Percentiles rank a stretch among this genome's conserved stretches.
Evolutionary conservation across 2,113 vertebrate species (phyloP).

Genomic region (Galeopterus variegatus): DNA sequence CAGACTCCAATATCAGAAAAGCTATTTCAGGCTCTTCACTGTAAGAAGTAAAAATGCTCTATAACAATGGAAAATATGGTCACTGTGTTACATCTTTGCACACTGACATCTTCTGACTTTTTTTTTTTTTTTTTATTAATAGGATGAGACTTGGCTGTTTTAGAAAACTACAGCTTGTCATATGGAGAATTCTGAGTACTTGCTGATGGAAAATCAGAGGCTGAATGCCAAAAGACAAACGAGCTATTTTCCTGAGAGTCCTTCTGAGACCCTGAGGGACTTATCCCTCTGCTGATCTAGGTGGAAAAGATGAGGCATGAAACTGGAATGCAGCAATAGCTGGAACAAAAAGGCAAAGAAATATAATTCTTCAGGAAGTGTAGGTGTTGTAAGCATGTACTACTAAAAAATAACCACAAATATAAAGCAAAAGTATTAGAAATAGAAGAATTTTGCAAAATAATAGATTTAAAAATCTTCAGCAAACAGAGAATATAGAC

Average conservation of each 20-base stretch:
- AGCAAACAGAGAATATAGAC: not conserved
- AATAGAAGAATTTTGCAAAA: not conserved
- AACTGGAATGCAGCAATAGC: not conserved
- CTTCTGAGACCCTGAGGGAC: not conserved
- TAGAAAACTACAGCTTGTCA: not conserved
- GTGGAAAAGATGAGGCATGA: not conserved
- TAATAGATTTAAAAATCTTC: not conserved
- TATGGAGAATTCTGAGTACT: conserved; percentile 31
- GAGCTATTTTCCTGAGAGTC: not conserved
- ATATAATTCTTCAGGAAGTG: not conserved
- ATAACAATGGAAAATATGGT: not conserved
- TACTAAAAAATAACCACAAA: not conserved
- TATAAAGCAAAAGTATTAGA: not conserved
- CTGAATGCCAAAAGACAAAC: not conserved
- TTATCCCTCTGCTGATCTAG: not conserved
- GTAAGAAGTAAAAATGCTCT: not conserved
- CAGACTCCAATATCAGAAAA: conserved; percentile 6
- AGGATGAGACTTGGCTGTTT: not conserved
- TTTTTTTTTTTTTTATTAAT: not conserved
- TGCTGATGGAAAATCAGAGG: not conserved
- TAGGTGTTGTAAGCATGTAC: not conserved
- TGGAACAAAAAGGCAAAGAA: not conserved
- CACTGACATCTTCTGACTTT: not conserved
- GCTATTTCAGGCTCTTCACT: not conserved
- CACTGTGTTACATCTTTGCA: not conserved